Evolutionary conservation across 35 echinoderm and acorn worm species (phyloP).

Genomic region (Apostichopus japonicus): DNA sequence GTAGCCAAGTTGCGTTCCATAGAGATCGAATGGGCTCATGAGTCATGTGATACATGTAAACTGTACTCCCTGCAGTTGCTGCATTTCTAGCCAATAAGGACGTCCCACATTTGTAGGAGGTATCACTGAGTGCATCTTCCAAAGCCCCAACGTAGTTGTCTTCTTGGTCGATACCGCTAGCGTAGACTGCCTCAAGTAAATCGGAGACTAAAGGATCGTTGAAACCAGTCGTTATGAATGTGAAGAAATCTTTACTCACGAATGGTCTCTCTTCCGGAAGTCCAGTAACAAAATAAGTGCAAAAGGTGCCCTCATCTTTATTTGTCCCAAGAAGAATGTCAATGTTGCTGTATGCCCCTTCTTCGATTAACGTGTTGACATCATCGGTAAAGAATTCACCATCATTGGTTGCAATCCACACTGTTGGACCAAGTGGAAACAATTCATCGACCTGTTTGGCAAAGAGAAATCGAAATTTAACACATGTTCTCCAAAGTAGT

Average conservation of each 20-base stretch:
- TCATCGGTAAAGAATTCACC: conserved; percentile 19
- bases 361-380: neutral
- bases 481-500: no score
- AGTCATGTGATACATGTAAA: conserved; percentile 75
- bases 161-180: neutral
- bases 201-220: neutral
- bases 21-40: conserved; percentile 59
- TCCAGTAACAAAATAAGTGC: neutral
- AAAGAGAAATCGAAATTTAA: no score
- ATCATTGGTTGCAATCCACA: neutral
- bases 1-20: conserved; percentile 46
- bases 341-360: neutral
- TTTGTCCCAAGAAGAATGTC: neutral
- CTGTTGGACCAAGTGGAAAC: neutral
- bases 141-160: conserved; percentile 21
- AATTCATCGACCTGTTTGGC: neutral
- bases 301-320: conserved; percentile 2
- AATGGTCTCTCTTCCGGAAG: conserved; percentile 3
- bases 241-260: neutral
- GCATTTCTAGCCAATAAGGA: conserved; percentile 35
- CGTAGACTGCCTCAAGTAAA: conserved; percentile 25
- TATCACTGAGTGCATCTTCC: conserved; percentile 34
- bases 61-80: conserved; percentile 13
- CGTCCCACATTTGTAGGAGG: conserved; percentile 39
- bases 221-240: neutral